Conservation (phyloP, 2,888 invertebrate species). For the Platycheirus albimanus region DNA sequence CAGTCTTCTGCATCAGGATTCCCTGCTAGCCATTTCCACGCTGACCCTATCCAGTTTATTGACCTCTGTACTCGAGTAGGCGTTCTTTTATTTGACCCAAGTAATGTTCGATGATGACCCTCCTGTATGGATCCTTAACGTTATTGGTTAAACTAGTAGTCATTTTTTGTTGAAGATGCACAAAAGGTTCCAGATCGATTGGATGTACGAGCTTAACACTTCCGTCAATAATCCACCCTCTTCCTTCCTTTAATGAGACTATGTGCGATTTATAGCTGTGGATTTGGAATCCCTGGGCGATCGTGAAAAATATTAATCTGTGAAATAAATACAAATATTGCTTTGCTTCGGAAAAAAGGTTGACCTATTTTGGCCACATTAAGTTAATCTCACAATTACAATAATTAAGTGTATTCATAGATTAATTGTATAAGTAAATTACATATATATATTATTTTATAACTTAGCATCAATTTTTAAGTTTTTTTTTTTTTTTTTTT, state of each 20-base stretch:
- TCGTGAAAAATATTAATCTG: neutral
- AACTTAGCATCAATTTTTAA: neutral
- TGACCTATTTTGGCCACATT: neutral
- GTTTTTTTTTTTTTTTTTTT: too few relatives aligned
- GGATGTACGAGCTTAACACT: conserved; percentile 40
- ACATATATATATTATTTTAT: neutral
- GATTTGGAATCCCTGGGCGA: conserved; percentile 30
- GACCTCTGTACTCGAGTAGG: neutral
- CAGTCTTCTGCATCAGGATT: conserved; percentile 8
- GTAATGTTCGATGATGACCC: neutral
- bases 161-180: neutral
- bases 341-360: neutral
- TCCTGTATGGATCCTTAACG: conserved; percentile 2
- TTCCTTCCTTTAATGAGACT: too few relatives aligned
- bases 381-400: neutral
- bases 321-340: neutral
- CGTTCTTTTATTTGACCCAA: neutral
- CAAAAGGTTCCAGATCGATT: conserved; percentile 40
- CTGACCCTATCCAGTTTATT: conserved; percentile 25
- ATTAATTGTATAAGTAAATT: neutral
- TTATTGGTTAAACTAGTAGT: neutral
- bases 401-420: neutral
- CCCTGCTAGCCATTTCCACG: conserved; percentile 28
- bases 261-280: conserved; percentile 31
- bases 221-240: conserved; percentile 8